Evolutionary conservation across 2,888 invertebrate species (phyloP), one percentile per base, ranked within the genome.

Genomic region (Tholera decimalis): DNA sequence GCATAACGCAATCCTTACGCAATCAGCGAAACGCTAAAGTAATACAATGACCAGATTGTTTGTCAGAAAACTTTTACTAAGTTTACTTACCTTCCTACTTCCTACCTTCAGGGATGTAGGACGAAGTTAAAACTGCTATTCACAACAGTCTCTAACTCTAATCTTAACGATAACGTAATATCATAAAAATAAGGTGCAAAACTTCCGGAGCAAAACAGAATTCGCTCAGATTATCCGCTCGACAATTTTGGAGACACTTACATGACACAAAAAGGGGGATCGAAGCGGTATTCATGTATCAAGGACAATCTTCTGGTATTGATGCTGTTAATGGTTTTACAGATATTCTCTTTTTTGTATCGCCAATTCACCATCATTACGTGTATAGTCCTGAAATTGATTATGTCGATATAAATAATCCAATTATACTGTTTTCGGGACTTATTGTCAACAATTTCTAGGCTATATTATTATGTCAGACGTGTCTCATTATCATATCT

Each of bases 261-360:
- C 57, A 33, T 9, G 35, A 30, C 13, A 51, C 41, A 43, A 28
- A 46, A 49, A 39, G 35, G 3, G 46, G 50, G 35, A 64, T 58
- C 15, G 28, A 20, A 28, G 9, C 18, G 0, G 57, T 43, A 49
- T 49, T 67, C 67, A n/a, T 7, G 20, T 39, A 44, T 35, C 56
- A 49, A 66, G 53, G 43, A 49, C 37, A 43, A 44, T 41, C 15
- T 30, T 35, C 54, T 50, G 58, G 11, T 13, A 67, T 59, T 58
- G 49, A 67, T 49, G 54, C 24, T 41, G 26, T 28, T 59, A 58
- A 69, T 50, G 53, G 43, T 33, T 72, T 69, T 55, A 28, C 37
- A 47, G 54, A 72, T 69, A 54, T 26, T 24, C 26, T 30, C 9
- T 20, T 22, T 33, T 33, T 18, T 11, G 13, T 9, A 37, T 9